phyloP scores from a whole-genome alignment of 1,140 invertebrate species.

The Drosophila ficusphila region DNA sequence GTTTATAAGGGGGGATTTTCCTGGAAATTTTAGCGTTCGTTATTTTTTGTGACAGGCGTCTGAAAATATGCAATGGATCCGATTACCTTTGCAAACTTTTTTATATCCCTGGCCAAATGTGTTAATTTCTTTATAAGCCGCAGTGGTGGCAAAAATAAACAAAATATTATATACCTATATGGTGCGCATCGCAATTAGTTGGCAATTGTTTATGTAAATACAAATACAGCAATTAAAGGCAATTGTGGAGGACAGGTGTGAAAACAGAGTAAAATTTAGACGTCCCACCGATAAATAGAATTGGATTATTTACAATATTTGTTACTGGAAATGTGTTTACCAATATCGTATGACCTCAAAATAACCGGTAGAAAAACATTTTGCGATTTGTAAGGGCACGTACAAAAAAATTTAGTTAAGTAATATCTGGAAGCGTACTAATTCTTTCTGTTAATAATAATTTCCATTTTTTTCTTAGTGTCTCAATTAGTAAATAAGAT shows the following conservation, averaged over 20 bases:
- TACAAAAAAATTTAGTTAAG: neutral
- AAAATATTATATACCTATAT: slow-evolving; percentile 20
- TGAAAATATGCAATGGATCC: slow-evolving; percentile 58
- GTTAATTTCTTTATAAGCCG: slow-evolving; percentile 63
- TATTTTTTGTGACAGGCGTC: slow-evolving; percentile 30
- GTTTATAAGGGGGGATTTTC: slow-evolving; percentile 41
- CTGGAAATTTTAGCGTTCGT: slow-evolving; percentile 26
- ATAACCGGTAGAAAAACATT: neutral
- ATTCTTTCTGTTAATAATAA: neutral
- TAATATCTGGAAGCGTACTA: neutral
- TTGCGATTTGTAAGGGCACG: neutral
- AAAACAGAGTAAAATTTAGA: slow-evolving; percentile 25
- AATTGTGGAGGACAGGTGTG: slow-evolving; percentile 50
- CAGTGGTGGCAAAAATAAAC: slow-evolving; percentile 38
- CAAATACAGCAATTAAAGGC: slow-evolving; percentile 36
- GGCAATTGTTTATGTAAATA: slow-evolving; percentile 51
- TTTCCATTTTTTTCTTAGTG: too few species aligned
- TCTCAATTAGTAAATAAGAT: too few species aligned
- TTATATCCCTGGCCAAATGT: slow-evolving; percentile 49
- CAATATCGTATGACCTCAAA: slow-evolving; percentile 9
- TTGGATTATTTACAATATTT: slow-evolving; percentile 7
- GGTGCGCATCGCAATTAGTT: slow-evolving; percentile 27
- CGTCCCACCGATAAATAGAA: neutral
- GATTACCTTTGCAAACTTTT: slow-evolving; percentile 41
- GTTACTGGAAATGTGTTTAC: slow-evolving; percentile 11